These are phyloP conservation scores for Cercocebus atys DNA, from an alignment of 2,113 vertebrate genomes.

Conservation along the genomic window DNA sequence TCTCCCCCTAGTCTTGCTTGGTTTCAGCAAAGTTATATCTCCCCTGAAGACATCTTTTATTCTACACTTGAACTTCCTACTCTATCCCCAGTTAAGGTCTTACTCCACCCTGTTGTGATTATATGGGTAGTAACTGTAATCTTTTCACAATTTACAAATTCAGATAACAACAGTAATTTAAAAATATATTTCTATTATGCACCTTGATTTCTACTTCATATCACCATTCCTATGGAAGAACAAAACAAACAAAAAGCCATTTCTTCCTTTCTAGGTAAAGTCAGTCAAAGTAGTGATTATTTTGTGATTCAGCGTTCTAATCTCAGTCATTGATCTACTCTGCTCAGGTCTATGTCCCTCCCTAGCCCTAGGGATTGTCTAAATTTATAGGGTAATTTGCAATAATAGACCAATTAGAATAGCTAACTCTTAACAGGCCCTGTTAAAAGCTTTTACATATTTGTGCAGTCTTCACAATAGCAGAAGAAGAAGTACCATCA, in stretches of 20 bases:
- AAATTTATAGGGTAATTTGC: not conserved
- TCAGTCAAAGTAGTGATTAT: not conserved
- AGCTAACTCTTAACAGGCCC: not conserved
- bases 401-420: conserved; percentile 18
- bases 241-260: not conserved
- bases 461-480: not conserved
- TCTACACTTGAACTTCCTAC: not conserved
- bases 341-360: not conserved
- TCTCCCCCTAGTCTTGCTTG: not conserved
- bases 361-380: not conserved
- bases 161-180: not conserved
- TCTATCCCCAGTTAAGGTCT: not conserved
- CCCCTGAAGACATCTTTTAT: not conserved
- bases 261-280: conserved; percentile 16
- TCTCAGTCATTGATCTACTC: not conserved
- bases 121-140: not conserved
- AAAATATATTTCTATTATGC: not conserved
- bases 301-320: not conserved
- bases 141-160: not conserved
- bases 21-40: not conserved
- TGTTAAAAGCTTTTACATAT: not conserved
- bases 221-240: not conserved
- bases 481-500: not conserved
- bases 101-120: not conserved
- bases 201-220: not conserved